Conservation (phyloP, 23 tunicate genomes). For the Trididemnum miniatum region DNA sequence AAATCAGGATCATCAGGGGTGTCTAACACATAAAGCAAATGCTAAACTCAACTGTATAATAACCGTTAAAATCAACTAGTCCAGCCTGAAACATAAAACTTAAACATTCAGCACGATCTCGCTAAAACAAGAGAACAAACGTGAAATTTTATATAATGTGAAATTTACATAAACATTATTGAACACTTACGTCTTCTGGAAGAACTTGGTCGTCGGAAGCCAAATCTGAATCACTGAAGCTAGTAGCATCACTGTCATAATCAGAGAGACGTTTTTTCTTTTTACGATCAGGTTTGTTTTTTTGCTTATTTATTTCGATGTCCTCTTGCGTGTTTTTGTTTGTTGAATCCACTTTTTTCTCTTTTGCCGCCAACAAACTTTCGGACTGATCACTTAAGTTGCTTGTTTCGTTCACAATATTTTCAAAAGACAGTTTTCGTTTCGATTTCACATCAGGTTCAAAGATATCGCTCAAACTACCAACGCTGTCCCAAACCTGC, state of each 20-base stretch:
- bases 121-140: no score
- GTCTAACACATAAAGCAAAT: no score
- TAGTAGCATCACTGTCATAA: neutral
- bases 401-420: neutral
- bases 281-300: neutral
- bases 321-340: neutral
- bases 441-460: neutral
- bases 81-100: no score
- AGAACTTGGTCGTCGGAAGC: constrained; percentile 21
- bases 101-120: no score
- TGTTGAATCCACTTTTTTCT: neutral
- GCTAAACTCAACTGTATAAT: no score
- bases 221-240: neutral
- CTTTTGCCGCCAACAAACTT: neutral
- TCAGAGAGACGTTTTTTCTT: neutral
- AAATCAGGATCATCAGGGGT: no score
- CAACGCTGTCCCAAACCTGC: constrained; percentile 13
- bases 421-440: neutral
- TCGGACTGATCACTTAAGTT: no score
- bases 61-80: no score
- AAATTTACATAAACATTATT: no score
- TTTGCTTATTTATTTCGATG: neutral
- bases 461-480: constrained; percentile 23
- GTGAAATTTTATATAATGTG: no score
- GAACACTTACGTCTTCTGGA: no score